Evolutionary conservation across 2,888 invertebrate species (phyloP).

Genomic region (Eubasilissa splendida): DNA sequence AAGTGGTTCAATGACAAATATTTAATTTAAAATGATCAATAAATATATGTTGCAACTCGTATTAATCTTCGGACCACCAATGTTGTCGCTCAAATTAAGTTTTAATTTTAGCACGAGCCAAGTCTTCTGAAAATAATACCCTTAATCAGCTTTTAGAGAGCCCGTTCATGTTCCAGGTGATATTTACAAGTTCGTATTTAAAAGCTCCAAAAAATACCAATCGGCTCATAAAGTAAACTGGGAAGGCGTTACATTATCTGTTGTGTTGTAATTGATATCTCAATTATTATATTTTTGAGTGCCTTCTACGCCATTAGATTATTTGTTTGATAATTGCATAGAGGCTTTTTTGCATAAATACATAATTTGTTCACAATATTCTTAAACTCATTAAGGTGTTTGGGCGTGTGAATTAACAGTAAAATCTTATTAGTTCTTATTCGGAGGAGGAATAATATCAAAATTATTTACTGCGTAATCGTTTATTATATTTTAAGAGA

Average conservation of each 20-base stretch:
- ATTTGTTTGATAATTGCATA: neutral
- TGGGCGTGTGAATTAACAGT: too few species aligned
- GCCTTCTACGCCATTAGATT: neutral
- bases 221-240: conserved; percentile 9
- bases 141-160: conserved; percentile 29
- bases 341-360: too few species aligned
- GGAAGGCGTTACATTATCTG: conserved; percentile 15
- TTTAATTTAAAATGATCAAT: too few species aligned
- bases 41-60: too few species aligned
- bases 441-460: neutral
- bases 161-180: neutral
- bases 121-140: conserved; percentile 13
- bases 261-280: conserved; percentile 15
- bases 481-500: too few species aligned
- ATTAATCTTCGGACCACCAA: neutral
- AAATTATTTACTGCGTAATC: too few species aligned
- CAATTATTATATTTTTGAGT: conserved; percentile 17
- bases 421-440: neutral
- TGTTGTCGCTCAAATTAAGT: too few species aligned
- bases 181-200: neutral
- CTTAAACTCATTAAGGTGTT: too few species aligned
- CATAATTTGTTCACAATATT: too few species aligned
- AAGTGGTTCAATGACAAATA: too few species aligned
- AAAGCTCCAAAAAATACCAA: neutral
- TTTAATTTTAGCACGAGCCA: conserved; percentile 31